Percentiles rank a stretch among this genome's conserved stretches.
phyloP scores from a whole-genome alignment of 1,140 invertebrate species.

The Centruroides vittatus region DNA sequence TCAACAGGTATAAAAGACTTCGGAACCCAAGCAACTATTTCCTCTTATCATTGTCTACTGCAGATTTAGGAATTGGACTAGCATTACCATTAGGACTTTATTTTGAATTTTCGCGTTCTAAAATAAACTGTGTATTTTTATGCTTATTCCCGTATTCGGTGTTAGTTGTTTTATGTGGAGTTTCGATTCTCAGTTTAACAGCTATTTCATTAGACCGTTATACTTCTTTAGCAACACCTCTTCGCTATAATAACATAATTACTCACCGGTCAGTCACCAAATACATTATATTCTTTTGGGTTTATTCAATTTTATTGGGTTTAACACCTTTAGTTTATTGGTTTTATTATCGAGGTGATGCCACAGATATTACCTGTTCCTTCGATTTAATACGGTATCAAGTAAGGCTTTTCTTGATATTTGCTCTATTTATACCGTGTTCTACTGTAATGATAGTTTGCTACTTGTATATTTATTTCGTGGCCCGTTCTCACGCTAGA shows the following conservation, averaged over 20 bases:
- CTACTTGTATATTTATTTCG: conserved; percentile 48
- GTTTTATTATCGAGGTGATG: not conserved
- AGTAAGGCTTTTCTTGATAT: conserved; percentile 13
- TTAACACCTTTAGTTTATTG: conserved; percentile 29
- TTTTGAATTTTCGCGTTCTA: conserved; percentile 35
- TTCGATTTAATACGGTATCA: conserved; percentile 1
- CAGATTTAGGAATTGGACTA: conserved; percentile 55
- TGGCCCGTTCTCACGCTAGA: conserved; percentile 45
- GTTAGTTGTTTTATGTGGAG: conserved; percentile 42
- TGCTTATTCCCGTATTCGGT: conserved; percentile 44
- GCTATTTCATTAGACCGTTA: conserved; percentile 49
- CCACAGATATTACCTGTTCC: conserved; percentile 28
- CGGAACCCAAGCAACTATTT: conserved; percentile 53
- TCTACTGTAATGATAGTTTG: conserved; percentile 40
- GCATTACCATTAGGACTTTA: conserved; percentile 51
- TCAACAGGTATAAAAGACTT: conserved; percentile 42
- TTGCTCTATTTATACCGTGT: conserved; percentile 37
- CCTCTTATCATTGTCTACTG: conserved; percentile 53
- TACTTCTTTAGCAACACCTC: conserved; percentile 44
- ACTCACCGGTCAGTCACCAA: conserved; percentile 42
- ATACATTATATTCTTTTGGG: conserved; percentile 43
- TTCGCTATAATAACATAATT: conserved; percentile 42
- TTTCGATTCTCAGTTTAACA: conserved; percentile 44
- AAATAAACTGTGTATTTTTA: conserved; percentile 18
- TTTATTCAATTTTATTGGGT: conserved; percentile 41